Evolutionary conservation across 23 tunicate genomes (phyloP).

Genomic region (Diplosoma virens): DNA sequence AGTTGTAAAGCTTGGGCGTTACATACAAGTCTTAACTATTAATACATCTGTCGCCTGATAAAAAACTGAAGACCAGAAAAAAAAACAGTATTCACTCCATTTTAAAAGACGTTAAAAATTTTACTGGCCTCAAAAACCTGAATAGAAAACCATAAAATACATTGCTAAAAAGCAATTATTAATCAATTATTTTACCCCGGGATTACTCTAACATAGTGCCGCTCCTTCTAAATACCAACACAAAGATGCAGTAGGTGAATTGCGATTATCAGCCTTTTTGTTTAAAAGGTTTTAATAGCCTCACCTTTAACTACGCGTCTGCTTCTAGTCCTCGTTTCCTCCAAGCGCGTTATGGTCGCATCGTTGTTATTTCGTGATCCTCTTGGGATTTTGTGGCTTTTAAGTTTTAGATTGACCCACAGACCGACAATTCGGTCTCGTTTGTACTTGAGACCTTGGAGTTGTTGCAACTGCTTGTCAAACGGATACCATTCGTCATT

Average conservation of each 20-base stretch:
- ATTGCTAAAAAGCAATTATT: no score
- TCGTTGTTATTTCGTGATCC: not conserved
- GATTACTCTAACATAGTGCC: no score
- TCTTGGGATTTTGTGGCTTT: not conserved
- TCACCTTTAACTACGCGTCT: not conserved
- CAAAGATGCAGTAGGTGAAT: not conserved
- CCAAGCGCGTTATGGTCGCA: not conserved
- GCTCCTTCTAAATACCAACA: no score
- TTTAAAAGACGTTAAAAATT: no score
- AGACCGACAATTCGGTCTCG: conserved; percentile 6
- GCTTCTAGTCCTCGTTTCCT: not conserved
- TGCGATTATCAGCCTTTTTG: not conserved
- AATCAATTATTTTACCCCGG: no score
- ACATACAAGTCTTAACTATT: no score
- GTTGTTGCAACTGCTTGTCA: not conserved
- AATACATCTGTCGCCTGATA: no score
- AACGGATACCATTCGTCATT: conserved; percentile 5
- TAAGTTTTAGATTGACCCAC: conserved; percentile 7
- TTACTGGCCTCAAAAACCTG: no score
- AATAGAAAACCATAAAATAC: no score
- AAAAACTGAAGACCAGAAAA: no score
- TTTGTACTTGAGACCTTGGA: not conserved
- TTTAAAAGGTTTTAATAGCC: not conserved
- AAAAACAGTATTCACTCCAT: no score
- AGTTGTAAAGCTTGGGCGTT: no score